A percentile compares a stretch with the other conserved stretches of the same genome.
phyloP scores from a whole-genome alignment of 2,888 invertebrate genomes.

The Oligia strigilis region DNA sequence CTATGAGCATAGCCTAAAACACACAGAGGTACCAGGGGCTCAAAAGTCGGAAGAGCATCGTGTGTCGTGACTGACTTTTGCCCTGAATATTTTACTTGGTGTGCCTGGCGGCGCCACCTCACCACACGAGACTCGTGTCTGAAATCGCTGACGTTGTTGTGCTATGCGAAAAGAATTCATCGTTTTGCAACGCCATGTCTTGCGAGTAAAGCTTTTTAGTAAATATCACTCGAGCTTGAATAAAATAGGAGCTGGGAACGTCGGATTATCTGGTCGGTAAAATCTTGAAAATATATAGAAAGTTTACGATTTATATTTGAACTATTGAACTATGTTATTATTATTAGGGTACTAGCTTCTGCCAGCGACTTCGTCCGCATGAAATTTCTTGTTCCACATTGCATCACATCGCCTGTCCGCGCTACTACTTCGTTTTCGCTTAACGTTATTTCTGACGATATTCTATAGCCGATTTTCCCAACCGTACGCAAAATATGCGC shows the following conservation, averaged over 20 bases:
- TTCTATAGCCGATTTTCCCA: too few species aligned
- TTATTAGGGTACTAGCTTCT: neutral
- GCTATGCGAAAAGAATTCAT: conserved; percentile 63
- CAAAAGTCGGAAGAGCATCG: conserved; percentile 76
- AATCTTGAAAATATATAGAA: conserved; percentile 7
- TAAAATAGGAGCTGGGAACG: conserved; percentile 36
- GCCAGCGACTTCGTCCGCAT: neutral
- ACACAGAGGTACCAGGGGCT: conserved; percentile 70
- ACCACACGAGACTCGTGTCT: conserved; percentile 76
- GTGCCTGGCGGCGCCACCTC: conserved; percentile 79
- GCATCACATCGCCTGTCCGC: neutral
- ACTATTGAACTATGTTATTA: neutral
- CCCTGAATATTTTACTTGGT: conserved; percentile 87
- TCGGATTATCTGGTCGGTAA: neutral
- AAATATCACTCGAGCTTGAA: conserved; percentile 47
- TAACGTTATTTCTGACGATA: neutral
- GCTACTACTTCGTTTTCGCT: neutral
- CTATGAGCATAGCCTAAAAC: conserved; percentile 50
- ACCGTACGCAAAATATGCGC: too few species aligned
- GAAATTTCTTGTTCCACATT: neutral
- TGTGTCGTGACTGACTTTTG: conserved; percentile 88
- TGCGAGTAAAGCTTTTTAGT: conserved; percentile 51
- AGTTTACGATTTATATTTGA: neutral
- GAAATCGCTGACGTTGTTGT: conserved; percentile 72
- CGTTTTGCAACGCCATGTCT: conserved; percentile 56